Percentiles rank a stretch among this genome's conserved stretches.
These are phyloP conservation scores for Sinella curviseta DNA, from an alignment of 1,140 invertebrate genomes.

Conservation along the genomic window DNA sequence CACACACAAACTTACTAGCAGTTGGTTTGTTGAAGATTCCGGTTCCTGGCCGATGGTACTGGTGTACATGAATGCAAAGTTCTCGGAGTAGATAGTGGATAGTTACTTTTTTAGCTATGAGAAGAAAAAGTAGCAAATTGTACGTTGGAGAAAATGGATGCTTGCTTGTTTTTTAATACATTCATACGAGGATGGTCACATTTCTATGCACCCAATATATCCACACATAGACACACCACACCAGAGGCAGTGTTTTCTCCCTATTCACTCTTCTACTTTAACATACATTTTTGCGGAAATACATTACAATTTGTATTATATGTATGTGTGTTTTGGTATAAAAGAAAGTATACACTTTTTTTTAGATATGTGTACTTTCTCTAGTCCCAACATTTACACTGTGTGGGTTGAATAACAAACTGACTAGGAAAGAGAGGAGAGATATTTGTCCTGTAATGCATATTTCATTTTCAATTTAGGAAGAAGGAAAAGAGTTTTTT, in stretches of 20 bases:
- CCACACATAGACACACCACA: neutral
- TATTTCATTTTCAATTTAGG: slow-evolving; percentile 48
- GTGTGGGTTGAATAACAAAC: slow-evolving; percentile 12
- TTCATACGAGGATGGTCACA: neutral
- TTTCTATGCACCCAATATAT: neutral
- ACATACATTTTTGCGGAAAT: no score
- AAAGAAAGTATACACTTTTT: no score
- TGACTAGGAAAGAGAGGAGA: neutral
- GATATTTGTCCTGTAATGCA: slow-evolving; percentile 45
- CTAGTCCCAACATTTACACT: neutral
- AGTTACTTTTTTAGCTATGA: neutral
- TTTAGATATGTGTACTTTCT: no score
- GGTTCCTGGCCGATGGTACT: no score
- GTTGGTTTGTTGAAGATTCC: no score
- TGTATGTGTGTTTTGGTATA: no score
- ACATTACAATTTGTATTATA: no score
- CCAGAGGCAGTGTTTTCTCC: no score
- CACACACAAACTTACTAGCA: no score
- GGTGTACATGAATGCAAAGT: no score
- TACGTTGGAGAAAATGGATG: neutral
- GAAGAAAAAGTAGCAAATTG: neutral
- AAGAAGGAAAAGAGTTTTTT: slow-evolving; percentile 26
- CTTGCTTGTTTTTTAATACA: neutral
- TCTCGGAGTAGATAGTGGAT: no score
- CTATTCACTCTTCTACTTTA: no score